Evolutionary conservation across 2,888 invertebrate species (phyloP).

Genomic region (Philopedon plagiatum): DNA sequence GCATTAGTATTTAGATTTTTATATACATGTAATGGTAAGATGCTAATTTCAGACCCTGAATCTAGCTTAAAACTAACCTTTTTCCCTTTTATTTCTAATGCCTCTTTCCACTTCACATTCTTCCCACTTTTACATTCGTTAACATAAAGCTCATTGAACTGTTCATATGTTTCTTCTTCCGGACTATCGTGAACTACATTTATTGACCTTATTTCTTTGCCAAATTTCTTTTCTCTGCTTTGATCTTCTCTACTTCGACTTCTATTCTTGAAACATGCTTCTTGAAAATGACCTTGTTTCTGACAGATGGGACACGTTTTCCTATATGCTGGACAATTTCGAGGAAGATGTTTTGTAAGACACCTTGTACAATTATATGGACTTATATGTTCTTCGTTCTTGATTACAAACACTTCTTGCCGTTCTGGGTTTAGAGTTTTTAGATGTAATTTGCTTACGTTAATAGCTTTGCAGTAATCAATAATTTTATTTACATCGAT

Average conservation of each 20-base stretch:
- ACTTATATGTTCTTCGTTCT: too few species aligned
- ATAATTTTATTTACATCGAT: not conserved
- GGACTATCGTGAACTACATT: too few species aligned
- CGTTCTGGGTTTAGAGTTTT: not conserved
- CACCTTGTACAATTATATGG: not conserved
- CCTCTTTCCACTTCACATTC: too few species aligned
- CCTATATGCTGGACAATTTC: not conserved
- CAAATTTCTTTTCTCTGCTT: too few species aligned
- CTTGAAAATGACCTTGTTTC: not conserved
- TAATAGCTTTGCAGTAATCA: not conserved
- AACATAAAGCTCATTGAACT: too few species aligned
- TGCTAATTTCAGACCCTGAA: conserved; percentile 32
- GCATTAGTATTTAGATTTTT: not conserved
- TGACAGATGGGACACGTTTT: conserved; percentile 3
- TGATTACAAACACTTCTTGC: not conserved
- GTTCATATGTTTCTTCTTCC: too few species aligned
- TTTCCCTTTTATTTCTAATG: too few species aligned
- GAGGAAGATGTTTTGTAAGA: not conserved
- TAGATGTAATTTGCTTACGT: not conserved
- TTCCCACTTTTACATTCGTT: too few species aligned
- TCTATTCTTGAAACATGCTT: not conserved
- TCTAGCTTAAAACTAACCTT: conserved; percentile 25
- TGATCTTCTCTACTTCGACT: too few species aligned
- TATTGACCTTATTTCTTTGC: too few species aligned
- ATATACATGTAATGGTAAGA: conserved; percentile 24